phyloP scores from a whole-genome alignment of 2,888 invertebrate species.

The Scaptodrosophila latifasciaeformis region DNA sequence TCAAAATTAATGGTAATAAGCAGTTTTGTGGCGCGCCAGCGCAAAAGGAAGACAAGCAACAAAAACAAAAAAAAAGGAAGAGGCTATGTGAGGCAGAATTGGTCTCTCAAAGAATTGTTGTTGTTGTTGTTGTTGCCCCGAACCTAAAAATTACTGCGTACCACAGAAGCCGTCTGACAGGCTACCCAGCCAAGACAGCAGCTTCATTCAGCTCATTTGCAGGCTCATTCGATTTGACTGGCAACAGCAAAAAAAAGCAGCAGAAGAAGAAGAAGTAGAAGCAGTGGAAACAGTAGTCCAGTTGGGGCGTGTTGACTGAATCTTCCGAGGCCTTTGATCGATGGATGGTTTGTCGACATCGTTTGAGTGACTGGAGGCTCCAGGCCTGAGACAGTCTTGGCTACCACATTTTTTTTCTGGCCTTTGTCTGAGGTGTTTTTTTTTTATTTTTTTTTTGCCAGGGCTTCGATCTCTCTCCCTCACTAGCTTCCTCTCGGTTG shows the following conservation, averaged over 20 bases:
- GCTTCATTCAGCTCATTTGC: slow-evolving; percentile 45
- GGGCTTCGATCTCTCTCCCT: too few relatives aligned
- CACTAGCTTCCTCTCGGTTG: too few relatives aligned
- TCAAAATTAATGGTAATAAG: slow-evolving; percentile 75
- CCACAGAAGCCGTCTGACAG: slow-evolving; percentile 74
- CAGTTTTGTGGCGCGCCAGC: slow-evolving; percentile 67
- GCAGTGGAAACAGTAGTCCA: slow-evolving; percentile 24
- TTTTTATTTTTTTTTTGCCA: slow-evolving; percentile 20
- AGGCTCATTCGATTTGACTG: slow-evolving; percentile 23
- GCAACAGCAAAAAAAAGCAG: background rate
- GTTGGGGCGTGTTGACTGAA: slow-evolving; percentile 50
- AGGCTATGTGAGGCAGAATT: slow-evolving; percentile 49
- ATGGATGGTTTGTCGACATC: slow-evolving; percentile 4
- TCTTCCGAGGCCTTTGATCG: slow-evolving; percentile 10
- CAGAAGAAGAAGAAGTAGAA: background rate
- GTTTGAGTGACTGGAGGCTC: slow-evolving; percentile 17
- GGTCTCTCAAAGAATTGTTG: too few relatives aligned
- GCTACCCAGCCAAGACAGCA: slow-evolving; percentile 18
- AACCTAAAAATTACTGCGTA: slow-evolving; percentile 75
- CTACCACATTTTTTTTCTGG: slow-evolving; percentile 7
- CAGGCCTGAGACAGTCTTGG: slow-evolving; percentile 21
- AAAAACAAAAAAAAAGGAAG: background rate
- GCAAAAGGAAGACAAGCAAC: slow-evolving; percentile 41
- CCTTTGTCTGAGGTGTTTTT: slow-evolving; percentile 5
- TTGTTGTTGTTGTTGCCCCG: too few relatives aligned